phyloP scores from a whole-genome alignment of 64 coral and sea anemone species.

The Exaiptasia diaphana region DNA sequence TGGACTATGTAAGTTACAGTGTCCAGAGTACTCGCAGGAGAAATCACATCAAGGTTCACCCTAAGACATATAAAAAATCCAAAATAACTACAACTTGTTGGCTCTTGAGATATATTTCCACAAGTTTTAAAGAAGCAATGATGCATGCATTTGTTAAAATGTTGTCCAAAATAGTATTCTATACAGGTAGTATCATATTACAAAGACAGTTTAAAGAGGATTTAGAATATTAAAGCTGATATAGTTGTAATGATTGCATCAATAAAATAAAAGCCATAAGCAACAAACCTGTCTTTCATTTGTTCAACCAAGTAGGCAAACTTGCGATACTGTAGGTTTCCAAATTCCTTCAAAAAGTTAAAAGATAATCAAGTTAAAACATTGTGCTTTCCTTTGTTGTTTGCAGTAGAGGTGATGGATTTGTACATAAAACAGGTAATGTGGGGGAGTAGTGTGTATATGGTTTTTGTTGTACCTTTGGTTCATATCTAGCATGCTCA shows the following conservation, averaged over 20 bases:
- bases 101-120: too few species aligned
- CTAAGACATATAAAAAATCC: slow-evolving; percentile 11
- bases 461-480: too few species aligned
- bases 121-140: too few species aligned
- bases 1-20: slow-evolving; percentile 1
- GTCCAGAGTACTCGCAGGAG: slow-evolving; percentile 12
- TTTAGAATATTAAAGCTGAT: too few species aligned
- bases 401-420: too few species aligned
- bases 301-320: slow-evolving; percentile 90
- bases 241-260: too few species aligned
- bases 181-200: too few species aligned
- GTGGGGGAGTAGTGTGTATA: background rate
- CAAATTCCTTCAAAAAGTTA: slow-evolving; percentile 64
- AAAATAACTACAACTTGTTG: background rate
- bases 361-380: too few species aligned
- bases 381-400: background rate
- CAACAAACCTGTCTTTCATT: slow-evolving; percentile 87
- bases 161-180: too few species aligned
- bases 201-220: too few species aligned
- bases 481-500: slow-evolving; percentile 93
- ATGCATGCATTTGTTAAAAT: too few species aligned
- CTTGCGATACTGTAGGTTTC: slow-evolving; percentile 77
- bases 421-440: background rate
- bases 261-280: too few species aligned
- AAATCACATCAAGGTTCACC: slow-evolving; percentile 12